Evolutionary conservation across 2,113 vertebrate species (phyloP).

Genomic region (Scophthalmus maximus): DNA sequence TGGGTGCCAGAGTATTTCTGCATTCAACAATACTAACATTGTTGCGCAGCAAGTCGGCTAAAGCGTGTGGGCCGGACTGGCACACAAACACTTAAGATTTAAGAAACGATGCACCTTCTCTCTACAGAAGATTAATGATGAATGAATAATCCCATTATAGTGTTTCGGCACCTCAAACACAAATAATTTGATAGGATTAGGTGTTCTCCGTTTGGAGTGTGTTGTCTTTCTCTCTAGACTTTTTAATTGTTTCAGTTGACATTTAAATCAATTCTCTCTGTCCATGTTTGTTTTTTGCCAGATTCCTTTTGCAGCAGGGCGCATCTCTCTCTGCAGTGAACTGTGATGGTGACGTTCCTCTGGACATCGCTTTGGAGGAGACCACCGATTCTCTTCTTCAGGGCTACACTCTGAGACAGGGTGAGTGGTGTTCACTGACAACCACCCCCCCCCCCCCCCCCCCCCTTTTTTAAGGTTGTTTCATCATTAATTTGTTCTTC

Average conservation of each 20-base stretch:
- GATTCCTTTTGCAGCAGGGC: constrained; percentile 88
- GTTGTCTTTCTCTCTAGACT: not conserved
- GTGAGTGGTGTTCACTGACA: constrained; percentile 65
- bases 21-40: constrained; percentile 72
- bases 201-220: not conserved
- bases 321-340: constrained; percentile 91
- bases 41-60: constrained; percentile 62
- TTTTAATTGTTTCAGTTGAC: not conserved
- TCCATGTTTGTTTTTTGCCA: constrained; percentile 53
- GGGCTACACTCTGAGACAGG: constrained; percentile 87
- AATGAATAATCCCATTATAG: constrained; percentile 1
- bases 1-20: constrained; percentile 60
- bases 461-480: not conserved
- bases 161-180: not conserved
- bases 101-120: constrained; percentile 8
- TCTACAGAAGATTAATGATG: not conserved
- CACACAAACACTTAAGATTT: constrained; percentile 24
- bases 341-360: constrained; percentile 93
- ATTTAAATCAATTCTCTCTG: not conserved
- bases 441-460: not conserved
- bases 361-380: constrained; percentile 94
- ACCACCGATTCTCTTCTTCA: constrained; percentile 90
- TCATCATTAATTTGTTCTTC: not conserved
- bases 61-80: constrained; percentile 46
- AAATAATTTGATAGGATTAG: constrained; percentile 4